Base-by-base conservation (phyloP, 2,797 vertebrate species). In the Decapterus maruadsi region DNA sequence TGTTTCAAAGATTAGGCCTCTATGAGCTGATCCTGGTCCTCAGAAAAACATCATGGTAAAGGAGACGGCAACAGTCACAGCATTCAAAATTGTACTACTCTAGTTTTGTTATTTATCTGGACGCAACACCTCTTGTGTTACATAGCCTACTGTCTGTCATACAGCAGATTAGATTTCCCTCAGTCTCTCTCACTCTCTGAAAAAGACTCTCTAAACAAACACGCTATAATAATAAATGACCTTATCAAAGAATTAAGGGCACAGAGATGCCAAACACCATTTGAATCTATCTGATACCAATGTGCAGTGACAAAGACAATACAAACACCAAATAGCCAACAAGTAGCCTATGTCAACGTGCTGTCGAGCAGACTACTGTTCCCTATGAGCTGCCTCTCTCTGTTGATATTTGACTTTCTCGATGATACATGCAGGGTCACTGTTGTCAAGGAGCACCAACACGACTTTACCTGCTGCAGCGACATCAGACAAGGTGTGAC, bases 391-490 rank as follows among this genome's bases (percentile, higher is more conserved):
- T 57, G 6, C 19, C 53, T 56, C 43, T 51, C 59, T 13, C 19
- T 61, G 55, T n/a, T 2, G 40, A 46, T 53, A 20, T 48, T 26
- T 13, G 16, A 29, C 40, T 8, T 13, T 46, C 19, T 74, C 48
- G 67, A 54, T 55, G 20, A 72, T 11, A 12, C 62, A 51, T 34
- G 5, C 62, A 7, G 11, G 56, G 51, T 29, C 38, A 34, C 2
- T 56, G 64, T 68, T 31, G 26, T 61, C 54, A 65, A 13, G 29
- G 20, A 51, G 66, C 61, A 42, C 13, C 31, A 51, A 54, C 75
- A 63, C 2, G 56, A 59, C 61, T 83, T 59, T 36, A 89, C 82
- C 80, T 85, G 86, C 85, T 64, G 85, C 88, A 79, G 77, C 62
- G 2, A 67, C 80, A 71, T 26, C 73, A 72, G 66, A 66, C 72